Evolutionary conservation across 2,797 vertebrate species (phyloP), one percentile per base, ranked within the genome.

Genomic region (Capromys pilorides): DNA sequence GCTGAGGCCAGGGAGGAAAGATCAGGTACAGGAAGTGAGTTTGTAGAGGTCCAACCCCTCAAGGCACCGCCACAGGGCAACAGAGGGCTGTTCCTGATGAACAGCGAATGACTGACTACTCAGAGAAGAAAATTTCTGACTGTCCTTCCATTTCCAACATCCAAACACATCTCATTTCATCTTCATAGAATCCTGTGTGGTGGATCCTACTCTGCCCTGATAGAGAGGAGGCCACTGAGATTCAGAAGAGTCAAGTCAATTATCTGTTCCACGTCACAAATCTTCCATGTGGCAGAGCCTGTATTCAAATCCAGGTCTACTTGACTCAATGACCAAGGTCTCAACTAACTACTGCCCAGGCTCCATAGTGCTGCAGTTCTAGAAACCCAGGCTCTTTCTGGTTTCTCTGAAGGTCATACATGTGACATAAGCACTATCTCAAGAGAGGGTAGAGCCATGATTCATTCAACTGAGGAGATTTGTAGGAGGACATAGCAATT

Each of bases 261-360:
- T 24, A 90, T 75, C 31, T 21, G 7, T 14, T 33, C 28, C 62
- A 62, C 0, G 33, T 78, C 81, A 78, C 66, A 41, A 33, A 59
- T 9, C 85, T 86, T 57, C 85, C 11, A 14, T 49, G 54, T 57
- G 41, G 80, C 64, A 12, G 54, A 64, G 41, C 57, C 87, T 91
- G 80, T 54, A 81, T 88, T 91, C 91, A 80, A 88, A 95, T 80
- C 59, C n/a, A 67, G 73, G n/a, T 67, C 8, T 51, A 57, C 16
- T 73, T 96, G 92, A 92, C 57, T 96, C 86, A 92, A 71, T 75
- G 33, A 24, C 18, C 59, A 86, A 79, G 33, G 54, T 94, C 81
- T 95, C 82, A 86, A 57, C 31, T 57, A 54, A 22, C 33, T 21
- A 59, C 36, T 41, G 61, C 51, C 75, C 16, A 33, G 41, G 22